Evolutionary conservation across 2,113 vertebrate species (phyloP), one percentile per base, ranked within the genome.

Genomic region (Cyprinodon tularosa): DNA sequence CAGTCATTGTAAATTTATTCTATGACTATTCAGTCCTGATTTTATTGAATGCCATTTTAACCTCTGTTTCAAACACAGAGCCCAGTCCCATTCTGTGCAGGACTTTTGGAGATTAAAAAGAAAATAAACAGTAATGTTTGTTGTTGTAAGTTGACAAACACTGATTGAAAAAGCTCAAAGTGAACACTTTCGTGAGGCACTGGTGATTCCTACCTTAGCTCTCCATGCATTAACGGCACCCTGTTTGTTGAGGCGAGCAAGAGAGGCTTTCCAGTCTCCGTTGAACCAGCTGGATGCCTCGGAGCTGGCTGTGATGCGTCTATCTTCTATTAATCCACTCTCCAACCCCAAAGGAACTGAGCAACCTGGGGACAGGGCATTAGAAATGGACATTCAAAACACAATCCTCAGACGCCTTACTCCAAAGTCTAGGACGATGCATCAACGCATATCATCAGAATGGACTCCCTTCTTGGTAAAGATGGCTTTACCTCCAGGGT

Each of bases 271-370:
- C 97, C 97, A 98, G 0, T 86, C 45, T 61, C 91, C 89, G 1
- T 59, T 80, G 70, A 90, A 94, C 96, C 96, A 97, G 78, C 79
- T 93, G 74, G 80, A 68, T 74, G 89, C 93, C 45, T 61, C 40
- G 66, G 96, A 96, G 4, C 96, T 97, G 71, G 96, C 96, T 62
- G 91, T 95, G 84, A 98, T 95, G 61, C 76, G 93, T 5, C 20
- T 20, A 44, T 96, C 92, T 63, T 78, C 65, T 64, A 98, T 96
- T 66, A 72, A 44, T 38, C 91, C 75, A 1, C 63, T 95, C 90
- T 97, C 94, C 93, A 98, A 95, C 84, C 97, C 97, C 77, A 97
- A 82, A 15, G 96, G 96, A 74, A 95, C 91, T 37, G 95, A 96
- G 77, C 96, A 98, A 17, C 95, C 96, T 97, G 71, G n/a, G 1